Evolutionary conservation across 2,113 vertebrate species (phyloP).

Genomic region (Meleagris gallopavo): DNA sequence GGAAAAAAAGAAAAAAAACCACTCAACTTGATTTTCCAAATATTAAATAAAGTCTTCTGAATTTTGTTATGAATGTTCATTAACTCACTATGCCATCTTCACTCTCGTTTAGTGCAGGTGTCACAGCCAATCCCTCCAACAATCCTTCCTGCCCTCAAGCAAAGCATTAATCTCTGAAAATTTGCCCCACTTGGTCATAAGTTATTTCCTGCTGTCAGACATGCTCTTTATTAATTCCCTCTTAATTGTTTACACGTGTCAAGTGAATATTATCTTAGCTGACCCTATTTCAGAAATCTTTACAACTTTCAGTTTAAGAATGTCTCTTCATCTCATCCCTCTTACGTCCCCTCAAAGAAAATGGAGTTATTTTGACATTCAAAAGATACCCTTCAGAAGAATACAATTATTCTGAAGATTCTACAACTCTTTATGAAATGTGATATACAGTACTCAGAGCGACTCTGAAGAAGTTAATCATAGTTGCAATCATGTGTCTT

Average conservation of each 20-base stretch:
- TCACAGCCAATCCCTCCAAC: neutral
- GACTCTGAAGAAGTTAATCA: conserved; percentile 47
- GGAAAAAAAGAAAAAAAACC: too few relatives aligned
- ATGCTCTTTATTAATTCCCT: neutral
- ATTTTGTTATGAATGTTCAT: neutral
- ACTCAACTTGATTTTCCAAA: neutral
- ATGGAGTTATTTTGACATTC: neutral
- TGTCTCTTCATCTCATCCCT: neutral
- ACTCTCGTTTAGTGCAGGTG: neutral
- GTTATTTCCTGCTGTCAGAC: neutral
- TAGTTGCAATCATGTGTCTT: conserved; percentile 23
- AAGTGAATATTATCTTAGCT: neutral
- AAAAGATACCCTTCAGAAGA: conserved; percentile 17
- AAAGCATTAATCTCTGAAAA: neutral
- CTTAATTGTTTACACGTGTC: neutral
- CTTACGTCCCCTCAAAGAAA: neutral
- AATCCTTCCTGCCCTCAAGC: neutral
- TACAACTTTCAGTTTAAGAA: neutral
- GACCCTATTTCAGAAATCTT: neutral
- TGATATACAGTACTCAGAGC: neutral
- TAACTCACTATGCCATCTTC: neutral
- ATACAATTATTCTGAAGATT: conserved; percentile 11
- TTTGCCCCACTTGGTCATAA: neutral
- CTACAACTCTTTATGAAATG: neutral
- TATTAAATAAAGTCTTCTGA: too few relatives aligned